phyloP scores from a whole-genome alignment of 2,797 vertebrate species.

The Enteromius mattozi region DNA sequence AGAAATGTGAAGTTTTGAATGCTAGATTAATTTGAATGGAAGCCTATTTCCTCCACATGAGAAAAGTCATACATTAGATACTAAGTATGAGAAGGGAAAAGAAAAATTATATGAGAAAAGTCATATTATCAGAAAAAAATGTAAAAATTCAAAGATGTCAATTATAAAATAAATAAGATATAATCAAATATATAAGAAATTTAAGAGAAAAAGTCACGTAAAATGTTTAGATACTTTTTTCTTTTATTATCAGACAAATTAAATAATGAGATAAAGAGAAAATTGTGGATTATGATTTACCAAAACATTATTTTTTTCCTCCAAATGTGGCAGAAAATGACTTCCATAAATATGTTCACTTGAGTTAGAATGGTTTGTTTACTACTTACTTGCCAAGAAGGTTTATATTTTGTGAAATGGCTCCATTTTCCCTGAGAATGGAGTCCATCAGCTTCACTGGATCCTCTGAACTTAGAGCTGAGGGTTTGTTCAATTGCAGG shows the following conservation, averaged over 20 bases:
- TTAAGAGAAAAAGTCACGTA: neutral
- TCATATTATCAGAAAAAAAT: neutral
- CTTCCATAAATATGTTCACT: neutral
- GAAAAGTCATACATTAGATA: neutral
- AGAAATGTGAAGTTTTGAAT: neutral
- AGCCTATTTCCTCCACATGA: neutral
- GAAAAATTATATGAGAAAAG: neutral
- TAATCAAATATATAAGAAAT: neutral
- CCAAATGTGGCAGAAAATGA: neutral
- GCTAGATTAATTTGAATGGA: neutral
- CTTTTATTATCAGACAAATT: no score
- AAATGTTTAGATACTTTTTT: no score
- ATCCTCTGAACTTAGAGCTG: conserved; percentile 84
- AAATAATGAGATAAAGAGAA: neutral
- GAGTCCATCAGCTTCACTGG: conserved; percentile 96
- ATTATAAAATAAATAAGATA: neutral
- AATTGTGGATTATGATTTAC: neutral
- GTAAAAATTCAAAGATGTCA: no score
- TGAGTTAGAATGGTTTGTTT: neutral
- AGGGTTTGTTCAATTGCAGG: conserved; percentile 85
- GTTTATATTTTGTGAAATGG: conserved; percentile 92
- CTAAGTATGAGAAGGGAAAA: neutral
- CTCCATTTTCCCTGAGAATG: conserved; percentile 90
- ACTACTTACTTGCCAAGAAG: conserved; percentile 93
- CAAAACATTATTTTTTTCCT: neutral